A percentile compares a stretch with the other conserved stretches of the same genome.
phyloP scores from a whole-genome alignment of 53 echinoderm and acorn worm species.

The Pentamera pediparva region DNA sequence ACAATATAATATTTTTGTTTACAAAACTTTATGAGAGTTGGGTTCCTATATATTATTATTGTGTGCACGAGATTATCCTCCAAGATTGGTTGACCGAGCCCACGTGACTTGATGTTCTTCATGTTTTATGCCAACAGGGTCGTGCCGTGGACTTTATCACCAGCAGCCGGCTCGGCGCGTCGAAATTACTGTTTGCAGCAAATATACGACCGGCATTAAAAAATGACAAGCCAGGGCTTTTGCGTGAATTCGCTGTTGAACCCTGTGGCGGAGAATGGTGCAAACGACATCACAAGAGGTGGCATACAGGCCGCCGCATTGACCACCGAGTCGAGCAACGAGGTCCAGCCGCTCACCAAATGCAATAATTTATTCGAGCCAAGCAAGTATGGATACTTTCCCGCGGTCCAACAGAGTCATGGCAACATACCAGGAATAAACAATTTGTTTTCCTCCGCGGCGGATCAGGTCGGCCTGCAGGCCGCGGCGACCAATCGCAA shows the following conservation, averaged over 20 bases:
- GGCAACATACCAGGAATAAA: slow-evolving; percentile 39
- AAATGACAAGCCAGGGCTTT: slow-evolving; percentile 95
- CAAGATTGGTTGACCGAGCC: slow-evolving; percentile 45
- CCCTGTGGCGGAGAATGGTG: slow-evolving; percentile 78
- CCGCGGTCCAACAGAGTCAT: slow-evolving; percentile 30
- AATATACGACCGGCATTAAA: slow-evolving; percentile 89
- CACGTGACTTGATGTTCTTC: slow-evolving; percentile 62
- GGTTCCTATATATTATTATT: too few relatives aligned
- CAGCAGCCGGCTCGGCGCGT: slow-evolving; percentile 34
- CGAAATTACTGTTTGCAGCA: slow-evolving; percentile 59
- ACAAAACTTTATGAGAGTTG: too few relatives aligned
- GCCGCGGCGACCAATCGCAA: slow-evolving; percentile 41
- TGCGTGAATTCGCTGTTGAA: slow-evolving; percentile 99
- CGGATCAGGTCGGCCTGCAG: slow-evolving; percentile 48
- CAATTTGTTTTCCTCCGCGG: slow-evolving; percentile 53
- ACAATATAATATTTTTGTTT: too few relatives aligned
- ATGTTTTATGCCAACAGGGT: slow-evolving; percentile 99
- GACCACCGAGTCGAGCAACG: slow-evolving; percentile 7
- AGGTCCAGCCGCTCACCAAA: slow-evolving; percentile 16
- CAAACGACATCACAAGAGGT: slow-evolving; percentile 37
- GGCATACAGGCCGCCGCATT: slow-evolving; percentile 36
- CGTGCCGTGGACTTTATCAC: slow-evolving; percentile 51
- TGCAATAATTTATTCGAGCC: slow-evolving; percentile 20
- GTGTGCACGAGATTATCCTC: not conserved
- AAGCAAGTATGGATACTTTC: slow-evolving; percentile 33